Evolutionary conservation across 2,888 invertebrate genomes (phyloP), one percentile per base, ranked within the genome.

Genomic region (Beris chalybata): DNA sequence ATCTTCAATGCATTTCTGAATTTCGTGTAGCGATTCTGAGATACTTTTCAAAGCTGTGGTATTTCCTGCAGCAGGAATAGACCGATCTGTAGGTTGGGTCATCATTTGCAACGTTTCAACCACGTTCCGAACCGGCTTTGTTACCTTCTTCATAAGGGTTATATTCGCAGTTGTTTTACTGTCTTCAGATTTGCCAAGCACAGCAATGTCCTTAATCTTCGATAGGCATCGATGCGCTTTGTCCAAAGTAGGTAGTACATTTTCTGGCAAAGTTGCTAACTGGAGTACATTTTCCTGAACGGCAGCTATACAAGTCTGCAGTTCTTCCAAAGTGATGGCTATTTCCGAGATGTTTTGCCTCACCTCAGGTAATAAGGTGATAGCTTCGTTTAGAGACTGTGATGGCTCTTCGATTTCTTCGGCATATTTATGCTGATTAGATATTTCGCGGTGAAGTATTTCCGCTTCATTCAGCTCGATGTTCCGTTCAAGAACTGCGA

Each of bases 401-500:
- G 76, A 76, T 43, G 74, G 74, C 54, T 77, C 76, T 3, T 73
- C 69, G 0, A 75, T 74, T 32, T 73, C 73, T 52, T 61, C 61
- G 5, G 50, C 61, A 22, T 52, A 61, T 32, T 75, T 73, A 47
- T 80, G 77, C 22, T 79, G 77, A 44, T 74, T 71, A 13, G 74
- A 75, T 1, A 78, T 76, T 70, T 78, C 78, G 22, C 76, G 74
- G 55, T 77, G 77, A 0, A 78, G 68, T 50, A 78, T 73, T 65
- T 76, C 77, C 9, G 76, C 75, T 58, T 80, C 80, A 13, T 78
- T 75, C 54, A 77, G 76, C 67, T 80, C 80, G 48, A 80, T 79
- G 53, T 78, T 77, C 11, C 76, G 76, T 66, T 77, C 75, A 4
- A 76, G 75, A 43, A 73, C 70, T 52, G 75, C 74, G 12, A 79